Conservation (phyloP, 2,113 vertebrate genomes). For the Zingel zingel region DNA sequence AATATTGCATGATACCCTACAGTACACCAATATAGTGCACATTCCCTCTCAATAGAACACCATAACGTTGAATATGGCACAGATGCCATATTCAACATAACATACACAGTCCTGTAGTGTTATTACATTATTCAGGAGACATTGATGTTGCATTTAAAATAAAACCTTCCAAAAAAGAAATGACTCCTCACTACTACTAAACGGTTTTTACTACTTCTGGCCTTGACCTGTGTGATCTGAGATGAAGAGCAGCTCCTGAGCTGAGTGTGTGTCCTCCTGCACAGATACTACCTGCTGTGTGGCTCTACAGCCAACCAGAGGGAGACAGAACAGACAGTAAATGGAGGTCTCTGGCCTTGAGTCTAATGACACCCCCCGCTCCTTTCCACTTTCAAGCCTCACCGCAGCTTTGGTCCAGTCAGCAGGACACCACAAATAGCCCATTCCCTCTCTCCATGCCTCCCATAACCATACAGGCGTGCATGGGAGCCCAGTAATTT, state of each 20-base stretch:
- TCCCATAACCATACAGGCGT: slow-evolving; percentile 52
- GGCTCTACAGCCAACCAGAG: slow-evolving; percentile 39
- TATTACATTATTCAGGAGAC: not conserved
- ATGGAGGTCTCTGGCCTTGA: slow-evolving; percentile 61
- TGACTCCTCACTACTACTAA: not conserved
- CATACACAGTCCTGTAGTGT: not conserved
- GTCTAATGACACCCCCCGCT: slow-evolving; percentile 67
- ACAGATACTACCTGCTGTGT: slow-evolving; percentile 49
- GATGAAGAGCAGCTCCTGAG: slow-evolving; percentile 34
- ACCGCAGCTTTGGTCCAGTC: slow-evolving; percentile 62
- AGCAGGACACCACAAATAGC: slow-evolving; percentile 75
- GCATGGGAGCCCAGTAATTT: slow-evolving; percentile 64
- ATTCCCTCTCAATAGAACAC: too few relatives aligned
- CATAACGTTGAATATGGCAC: too few relatives aligned
- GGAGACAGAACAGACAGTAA: slow-evolving; percentile 40
- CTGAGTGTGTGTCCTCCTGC: slow-evolving; percentile 21
- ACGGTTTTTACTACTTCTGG: not conserved
- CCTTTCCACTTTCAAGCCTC: slow-evolving; percentile 64
- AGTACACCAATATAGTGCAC: too few relatives aligned
- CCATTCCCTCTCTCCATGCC: slow-evolving; percentile 57
- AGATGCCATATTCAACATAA: too few relatives aligned
- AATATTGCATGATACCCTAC: too few relatives aligned
- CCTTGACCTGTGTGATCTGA: slow-evolving; percentile 36
- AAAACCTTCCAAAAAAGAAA: not conserved
- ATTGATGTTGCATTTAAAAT: not conserved